phyloP scores from a whole-genome alignment of 2,888 invertebrate species.

The Zaprionus bogoriensis region DNA sequence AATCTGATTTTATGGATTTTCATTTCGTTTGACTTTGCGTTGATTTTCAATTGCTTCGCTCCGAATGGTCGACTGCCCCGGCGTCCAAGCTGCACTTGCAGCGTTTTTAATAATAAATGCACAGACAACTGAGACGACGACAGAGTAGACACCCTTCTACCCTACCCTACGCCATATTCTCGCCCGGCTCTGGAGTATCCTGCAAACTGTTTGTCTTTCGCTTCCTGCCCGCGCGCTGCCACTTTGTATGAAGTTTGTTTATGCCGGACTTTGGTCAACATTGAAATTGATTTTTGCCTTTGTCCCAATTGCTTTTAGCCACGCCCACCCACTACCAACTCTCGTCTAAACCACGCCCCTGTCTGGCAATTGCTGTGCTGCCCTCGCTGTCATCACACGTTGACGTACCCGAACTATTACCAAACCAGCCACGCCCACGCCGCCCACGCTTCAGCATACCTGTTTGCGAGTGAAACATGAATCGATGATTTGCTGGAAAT shows the following conservation, averaged over 20 bases:
- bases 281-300: conserved; percentile 67
- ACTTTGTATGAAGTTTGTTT: conserved; percentile 61
- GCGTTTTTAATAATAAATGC: conserved; percentile 61
- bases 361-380: conserved; percentile 22
- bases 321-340: background rate
- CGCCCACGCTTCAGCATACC: background rate
- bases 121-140: conserved; percentile 29
- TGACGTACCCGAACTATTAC: conserved; percentile 53
- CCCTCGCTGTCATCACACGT: background rate
- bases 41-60: conserved; percentile 66
- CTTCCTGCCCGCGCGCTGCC: background rate
- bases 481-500: conserved; percentile 45
- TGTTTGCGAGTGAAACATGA: conserved; percentile 6
- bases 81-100: background rate
- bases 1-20: conserved; percentile 78
- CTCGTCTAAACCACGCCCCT: conserved; percentile 1
- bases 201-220: background rate
- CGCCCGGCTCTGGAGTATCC: background rate
- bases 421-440: background rate
- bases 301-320: conserved; percentile 28
- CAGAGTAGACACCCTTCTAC: too few species aligned
- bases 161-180: background rate
- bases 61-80: conserved; percentile 2
- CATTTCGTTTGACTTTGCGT: conserved; percentile 72
- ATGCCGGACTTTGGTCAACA: conserved; percentile 67